Evolutionary conservation across 2,113 vertebrate genomes (phyloP), one percentile per base, ranked within the genome.

Genomic region (Pollimyrus isidori): DNA sequence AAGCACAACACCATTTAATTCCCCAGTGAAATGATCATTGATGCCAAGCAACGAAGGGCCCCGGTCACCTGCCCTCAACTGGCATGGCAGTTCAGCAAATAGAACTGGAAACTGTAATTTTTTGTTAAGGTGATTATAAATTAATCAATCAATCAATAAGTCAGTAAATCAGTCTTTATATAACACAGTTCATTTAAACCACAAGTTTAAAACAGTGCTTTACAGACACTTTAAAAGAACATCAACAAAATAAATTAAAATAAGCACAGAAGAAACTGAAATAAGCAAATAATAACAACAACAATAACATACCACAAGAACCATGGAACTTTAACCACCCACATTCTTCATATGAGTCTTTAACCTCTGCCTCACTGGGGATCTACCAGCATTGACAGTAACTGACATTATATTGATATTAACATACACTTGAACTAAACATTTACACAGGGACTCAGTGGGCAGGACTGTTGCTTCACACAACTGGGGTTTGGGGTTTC

Each of bases 71-170:
- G 46, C 49, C 13, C 65, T 82, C 15, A 3, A 19, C 50, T 73
- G 87, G 87, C 46, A 88, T 65, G 7, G 56, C 56, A 69, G 26
- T 58, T 46, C 39, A 88, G 46, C 58, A 88, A 73, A 88, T 35
- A 50, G 35, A n/a, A 88, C 23, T 17, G 45, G n/a, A 42, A 88
- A 69, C 62, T 50, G 46, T 23, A 73, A 65, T 88, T 76, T 69
- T 58, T 69, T 17, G 45, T 73, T 48, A 46, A 56, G 86, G 86
- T 39, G 17, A 58, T 62, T 39, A 11, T 56, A 53, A 52, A 58
- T 45, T 39, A 46, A 35, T 87, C 86, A 23, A 23, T n/a, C 58
- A 7, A 62, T n/a, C 23, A 53, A 21, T 53, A 10, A 42, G 13
- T 53, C 52, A 9, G 23, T 65, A 0, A 58, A 58, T 58, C 58